Evolutionary conservation across 1,140 invertebrate genomes (phyloP), one percentile per base, ranked within the genome.

Genomic region (Maniola jurtina): DNA sequence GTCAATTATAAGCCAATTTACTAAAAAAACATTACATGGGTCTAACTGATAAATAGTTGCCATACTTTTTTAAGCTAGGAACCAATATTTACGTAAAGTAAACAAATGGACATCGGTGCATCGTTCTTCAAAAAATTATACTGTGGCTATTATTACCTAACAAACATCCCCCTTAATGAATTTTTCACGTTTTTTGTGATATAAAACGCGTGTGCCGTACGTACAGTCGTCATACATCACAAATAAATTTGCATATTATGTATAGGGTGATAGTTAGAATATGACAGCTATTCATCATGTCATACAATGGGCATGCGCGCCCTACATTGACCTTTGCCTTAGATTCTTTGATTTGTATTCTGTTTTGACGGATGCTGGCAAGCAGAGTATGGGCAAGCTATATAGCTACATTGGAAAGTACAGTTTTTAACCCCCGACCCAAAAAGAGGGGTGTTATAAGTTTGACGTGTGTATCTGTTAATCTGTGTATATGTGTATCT

Each of bases 211-310:
- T 64, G 69, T 61, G 55, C 69, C 3, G 5, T 55, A 5, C 3
- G 13, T 11, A 14, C 11, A 13, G 34, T 55, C 16, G 72, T 75
- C 76, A 77, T 68, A 72, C 61, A 74, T 74, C 68, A 65, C 64
- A 64, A 54, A 35, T 50, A 16, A 68, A 88, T 88, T 86, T 81
- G 79, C 83, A 88, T 88, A 76, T 83, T 88, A 76, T 83, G 68
- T 83, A 55, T 55, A 55, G 34, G 77, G 58, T 66, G 68, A 75
- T 77, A 72, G 76, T 80, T 80, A 74, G 80, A 78, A 82, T 85
- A 79, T 86, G 80, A 83, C 84, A 86, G 76, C 77, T 64, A 87
- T 88, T 81, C 80, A 81, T 88, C 84, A 59, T 13, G 48, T 55
- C 48, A 50, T 72, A 80, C 81, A 84, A 82, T 80, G 74, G 65